Conservation (phyloP, 2,797 vertebrate genomes). For the Pantherophis alleghaniensis region DNA sequence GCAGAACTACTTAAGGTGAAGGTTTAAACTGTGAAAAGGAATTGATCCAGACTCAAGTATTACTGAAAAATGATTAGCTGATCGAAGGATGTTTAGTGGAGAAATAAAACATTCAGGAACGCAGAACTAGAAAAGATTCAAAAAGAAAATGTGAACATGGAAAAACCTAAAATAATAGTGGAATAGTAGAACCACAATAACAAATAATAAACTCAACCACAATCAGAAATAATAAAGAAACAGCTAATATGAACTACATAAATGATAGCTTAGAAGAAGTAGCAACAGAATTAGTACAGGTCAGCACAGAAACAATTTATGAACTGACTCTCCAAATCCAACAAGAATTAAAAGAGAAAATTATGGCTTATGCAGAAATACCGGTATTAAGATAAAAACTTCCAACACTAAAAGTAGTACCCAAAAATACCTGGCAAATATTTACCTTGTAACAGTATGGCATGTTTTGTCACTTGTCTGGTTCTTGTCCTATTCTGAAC, state of each 20-base stretch:
- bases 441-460: background rate
- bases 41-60: background rate
- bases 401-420: background rate
- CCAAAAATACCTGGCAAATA: background rate
- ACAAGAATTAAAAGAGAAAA: background rate
- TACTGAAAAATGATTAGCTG: background rate
- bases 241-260: background rate
- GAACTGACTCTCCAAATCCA: too few relatives aligned
- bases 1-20: background rate
- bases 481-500: background rate
- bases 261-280: background rate
- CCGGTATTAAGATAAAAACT: background rate
- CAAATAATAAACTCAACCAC: too few relatives aligned
- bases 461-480: background rate
- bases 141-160: background rate
- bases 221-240: background rate
- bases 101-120: background rate
- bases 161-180: background rate
- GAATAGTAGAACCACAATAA: too few relatives aligned
- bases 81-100: background rate
- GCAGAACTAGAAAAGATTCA: background rate
- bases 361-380: background rate
- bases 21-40: background rate
- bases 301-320: background rate
- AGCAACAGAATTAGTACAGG: background rate